Evolutionary conservation across 2,797 vertebrate species (phyloP), one percentile per base, ranked within the genome.

Genomic region (Bradypodion pumilum): DNA sequence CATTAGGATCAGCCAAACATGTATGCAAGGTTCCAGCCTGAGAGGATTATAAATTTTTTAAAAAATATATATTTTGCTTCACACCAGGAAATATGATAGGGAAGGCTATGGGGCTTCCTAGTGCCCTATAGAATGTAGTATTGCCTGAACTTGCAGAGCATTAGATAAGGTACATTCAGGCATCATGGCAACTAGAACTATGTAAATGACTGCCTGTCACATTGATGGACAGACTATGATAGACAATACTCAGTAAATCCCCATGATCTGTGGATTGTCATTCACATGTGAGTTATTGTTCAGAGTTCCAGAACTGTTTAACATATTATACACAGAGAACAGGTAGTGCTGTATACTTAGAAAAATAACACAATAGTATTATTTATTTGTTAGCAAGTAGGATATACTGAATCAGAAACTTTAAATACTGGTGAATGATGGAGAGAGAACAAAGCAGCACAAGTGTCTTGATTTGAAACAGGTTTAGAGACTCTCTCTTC

Each of bases 251-350:
- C 66, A 85, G 46, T 90, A 90, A 94, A 85, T 89, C 89, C 66
- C 88, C 13, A 25, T 29, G 2, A 87, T 87, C 46, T 89, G 74
- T 81, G 72, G 19, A 37, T 78, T 88, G 87, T 91, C 89, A 89
- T 89, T 90, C 46, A 90, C 32, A 92, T n/a, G 73, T 85, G 77
- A 91, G 49, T 91, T 93, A 92, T 84, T 91, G 84, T 86, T 83
- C 66, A 40, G 82, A 84, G 35, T 78, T 88, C 88, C 93, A 89
- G 78, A 86, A 49, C 32, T 68, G 29, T 65, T 52, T 84, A 40
- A 92, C 78, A 29, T 66, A 9, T 87, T 87, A 80, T 90, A 16
- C 44, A 44, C 1, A 27, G 37, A 88, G 70, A 90, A 88, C 81
- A 83, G 65, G 40, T 37, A 44, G 83, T 78, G 56, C 85, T 84